Evolutionary conservation across 2,888 invertebrate genomes (phyloP), one percentile per base, ranked within the genome.

Genomic region (Spodoptera picta): DNA sequence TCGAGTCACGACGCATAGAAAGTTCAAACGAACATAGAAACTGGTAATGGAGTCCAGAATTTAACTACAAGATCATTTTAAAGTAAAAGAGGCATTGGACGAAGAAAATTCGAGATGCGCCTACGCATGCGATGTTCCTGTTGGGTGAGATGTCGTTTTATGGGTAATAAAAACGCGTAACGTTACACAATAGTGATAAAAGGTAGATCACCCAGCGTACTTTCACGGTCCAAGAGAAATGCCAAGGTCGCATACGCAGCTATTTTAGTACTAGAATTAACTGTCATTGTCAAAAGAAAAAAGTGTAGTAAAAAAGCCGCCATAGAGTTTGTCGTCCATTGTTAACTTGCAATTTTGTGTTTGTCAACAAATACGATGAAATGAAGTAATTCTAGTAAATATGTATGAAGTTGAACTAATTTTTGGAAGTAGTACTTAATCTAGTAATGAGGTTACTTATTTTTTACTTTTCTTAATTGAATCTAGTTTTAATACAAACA

Each of bases 81-180:
- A 59, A 49, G 48, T 46, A 36, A 63, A 57, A 67, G 68, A 24
- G 54, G 49, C 51, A 44, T 65, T 61, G 45, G 49, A 51, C 55
- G 36, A 56, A 63, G 53, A 49, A 47, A 60, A 67, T 66, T 51
- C 56, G 66, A 59, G 55, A 46, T 50, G 10, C 78, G 68, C 80
- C 80, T 69, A 77, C 77, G 57, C 76, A 59, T 62, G 44, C 56
- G 63, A 67, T 76, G 68, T 76, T 72, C 70, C 58, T 47, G 47
- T 42, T 43, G 43, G 59, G 54, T 60, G 60, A 62, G 69, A 75
- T 77, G 73, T 69, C 69, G 76, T 78, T 83, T 83, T 81, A 85
- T 81, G 60, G 65, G 68, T 71, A 77, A 82, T 83, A 83, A 87
- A 83, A 48, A 87, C 82, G 83, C 81, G 81, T 77, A 84, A 85